Percentiles rank a stretch among this genome's conserved stretches.
Conservation (phyloP, 1,140 invertebrate genomes). For the Euwallacea fornicatus region DNA sequence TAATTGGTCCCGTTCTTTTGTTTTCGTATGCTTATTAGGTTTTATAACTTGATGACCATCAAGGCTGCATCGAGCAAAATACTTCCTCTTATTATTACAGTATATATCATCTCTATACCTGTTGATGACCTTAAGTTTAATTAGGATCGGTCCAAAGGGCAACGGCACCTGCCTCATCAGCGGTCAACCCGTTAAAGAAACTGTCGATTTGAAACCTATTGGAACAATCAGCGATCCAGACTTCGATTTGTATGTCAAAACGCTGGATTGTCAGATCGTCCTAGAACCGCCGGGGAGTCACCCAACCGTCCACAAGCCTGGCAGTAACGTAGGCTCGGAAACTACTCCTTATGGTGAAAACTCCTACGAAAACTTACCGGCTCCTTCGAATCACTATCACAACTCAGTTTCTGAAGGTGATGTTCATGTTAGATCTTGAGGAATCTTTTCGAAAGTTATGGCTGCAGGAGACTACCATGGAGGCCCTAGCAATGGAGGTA, state of each 20-base stretch:
- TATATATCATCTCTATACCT: neutral
- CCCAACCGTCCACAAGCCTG: neutral
- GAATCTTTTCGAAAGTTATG: too few relatives aligned
- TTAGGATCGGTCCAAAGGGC: constrained; percentile 62
- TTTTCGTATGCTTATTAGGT: constrained; percentile 28
- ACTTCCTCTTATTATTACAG: constrained; percentile 24
- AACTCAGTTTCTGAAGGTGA: constrained; percentile 1
- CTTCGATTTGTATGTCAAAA: constrained; percentile 65
- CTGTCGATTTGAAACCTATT: constrained; percentile 52
- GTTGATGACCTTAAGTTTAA: constrained; percentile 21
- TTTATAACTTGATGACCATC: constrained; percentile 24
- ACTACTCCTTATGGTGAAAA: too few relatives aligned
- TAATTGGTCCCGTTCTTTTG: constrained; percentile 35
- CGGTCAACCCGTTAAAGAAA: constrained; percentile 52
- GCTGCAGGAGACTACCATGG: neutral
- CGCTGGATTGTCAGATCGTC: constrained; percentile 55
- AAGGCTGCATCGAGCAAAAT: constrained; percentile 16
- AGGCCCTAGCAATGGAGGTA: neutral
- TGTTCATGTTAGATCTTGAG: too few relatives aligned
- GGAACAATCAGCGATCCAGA: constrained; percentile 58
- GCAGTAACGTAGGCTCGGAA: neutral
- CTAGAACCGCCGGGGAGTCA: constrained; percentile 35
- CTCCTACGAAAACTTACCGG: neutral
- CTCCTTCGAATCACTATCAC: neutral
- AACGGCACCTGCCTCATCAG: constrained; percentile 64